Evolutionary conservation across 92 coral and sea anemone genomes (phyloP).

Genomic region (Porites cylindrica): DNA sequence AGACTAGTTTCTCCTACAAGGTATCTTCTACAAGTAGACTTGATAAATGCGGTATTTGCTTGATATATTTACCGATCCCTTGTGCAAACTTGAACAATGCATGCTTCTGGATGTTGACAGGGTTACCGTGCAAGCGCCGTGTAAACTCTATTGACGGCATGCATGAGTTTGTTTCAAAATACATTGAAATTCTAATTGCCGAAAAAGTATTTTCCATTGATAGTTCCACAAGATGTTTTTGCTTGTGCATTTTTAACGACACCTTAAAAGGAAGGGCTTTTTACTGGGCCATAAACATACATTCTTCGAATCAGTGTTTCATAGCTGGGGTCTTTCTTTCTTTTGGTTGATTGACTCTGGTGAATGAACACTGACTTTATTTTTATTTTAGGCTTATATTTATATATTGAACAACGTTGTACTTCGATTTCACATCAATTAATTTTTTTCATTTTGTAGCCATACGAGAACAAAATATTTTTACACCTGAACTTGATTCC

Average conservation of each 20-base stretch:
- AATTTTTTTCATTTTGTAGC: no score
- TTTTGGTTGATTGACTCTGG: no score
- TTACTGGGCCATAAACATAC: no score
- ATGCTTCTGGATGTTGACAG: conserved; percentile 5
- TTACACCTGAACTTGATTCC: background rate
- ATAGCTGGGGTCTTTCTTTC: no score
- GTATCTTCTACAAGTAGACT: background rate
- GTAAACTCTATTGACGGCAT: conserved; percentile 10
- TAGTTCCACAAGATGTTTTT: background rate
- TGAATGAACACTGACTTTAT: no score
- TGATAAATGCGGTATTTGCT: background rate
- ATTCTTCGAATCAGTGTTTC: no score
- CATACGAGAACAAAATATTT: no score
- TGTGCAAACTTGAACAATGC: background rate
- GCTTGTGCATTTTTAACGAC: background rate
- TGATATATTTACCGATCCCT: conserved; percentile 14
- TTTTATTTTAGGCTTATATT: no score
- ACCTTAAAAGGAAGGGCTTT: no score
- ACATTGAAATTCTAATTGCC: background rate
- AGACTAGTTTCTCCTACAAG: background rate
- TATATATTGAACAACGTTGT: no score
- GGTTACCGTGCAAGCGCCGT: conserved; percentile 10
- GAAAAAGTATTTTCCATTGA: background rate
- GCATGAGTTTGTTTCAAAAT: background rate
- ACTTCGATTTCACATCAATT: no score